These are phyloP conservation scores for Geophilus truncorum DNA, from an alignment of 2,888 invertebrate species.

Conservation along the genomic window DNA sequence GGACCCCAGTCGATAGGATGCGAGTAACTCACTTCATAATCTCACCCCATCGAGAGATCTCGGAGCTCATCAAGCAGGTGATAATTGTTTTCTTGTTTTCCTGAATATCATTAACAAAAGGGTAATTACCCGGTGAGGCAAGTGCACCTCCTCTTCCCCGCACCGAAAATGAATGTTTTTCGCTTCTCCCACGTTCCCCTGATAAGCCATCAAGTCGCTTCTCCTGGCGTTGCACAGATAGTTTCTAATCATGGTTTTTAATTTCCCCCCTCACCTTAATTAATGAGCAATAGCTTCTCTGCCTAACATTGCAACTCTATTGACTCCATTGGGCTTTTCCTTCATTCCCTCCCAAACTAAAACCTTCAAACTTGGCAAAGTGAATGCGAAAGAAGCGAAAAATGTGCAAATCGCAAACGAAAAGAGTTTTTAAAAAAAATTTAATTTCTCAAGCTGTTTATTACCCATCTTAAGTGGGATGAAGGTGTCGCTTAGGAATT, in stretches of 20 bases:
- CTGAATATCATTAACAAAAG: conserved; percentile 34
- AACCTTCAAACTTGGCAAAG: neutral
- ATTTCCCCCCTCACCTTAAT: conserved; percentile 32
- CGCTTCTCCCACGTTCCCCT: neutral
- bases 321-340: neutral
- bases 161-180: conserved; percentile 32
- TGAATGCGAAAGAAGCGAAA: neutral
- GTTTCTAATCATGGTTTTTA: conserved; percentile 34
- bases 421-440: too few species aligned
- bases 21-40: conserved; percentile 4
- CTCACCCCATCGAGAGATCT: conserved; percentile 9
- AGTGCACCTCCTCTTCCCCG: neutral
- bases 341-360: neutral
- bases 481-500: conserved; percentile 30
- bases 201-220: conserved; percentile 33
- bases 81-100: conserved; percentile 35
- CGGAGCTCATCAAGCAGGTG: conserved; percentile 32
- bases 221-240: conserved; percentile 25
- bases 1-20: neutral
- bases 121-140: conserved; percentile 31
- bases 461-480: conserved; percentile 29
- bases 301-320: conserved; percentile 18
- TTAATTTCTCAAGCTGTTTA: neutral
- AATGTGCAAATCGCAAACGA: neutral
- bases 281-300: conserved; percentile 32